These are phyloP conservation scores for pig (Sus scrofa) DNA, from an alignment of 2,113 vertebrate genomes.

Conservation along the genomic window DNA sequence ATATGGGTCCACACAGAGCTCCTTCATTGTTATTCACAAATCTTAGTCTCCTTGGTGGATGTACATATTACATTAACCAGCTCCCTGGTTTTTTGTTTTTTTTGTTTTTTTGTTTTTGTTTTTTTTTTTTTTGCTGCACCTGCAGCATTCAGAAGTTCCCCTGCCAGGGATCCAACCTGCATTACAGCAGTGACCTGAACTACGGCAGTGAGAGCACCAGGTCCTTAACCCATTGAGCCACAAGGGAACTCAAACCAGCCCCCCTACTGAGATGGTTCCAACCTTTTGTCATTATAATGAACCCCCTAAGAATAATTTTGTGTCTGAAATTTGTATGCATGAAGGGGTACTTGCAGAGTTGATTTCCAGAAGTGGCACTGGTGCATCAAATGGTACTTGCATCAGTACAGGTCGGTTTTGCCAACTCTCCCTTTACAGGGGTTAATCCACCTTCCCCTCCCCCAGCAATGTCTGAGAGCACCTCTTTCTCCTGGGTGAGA, in stretches of 20 bases:
- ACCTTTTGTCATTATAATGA: not conserved
- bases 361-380: not conserved
- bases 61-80: not conserved
- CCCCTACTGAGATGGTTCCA: not conserved
- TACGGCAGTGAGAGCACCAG: no score
- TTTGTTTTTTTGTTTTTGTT: no score
- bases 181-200: no score
- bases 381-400: not conserved
- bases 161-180: no score
- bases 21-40: not conserved
- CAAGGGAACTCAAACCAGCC: no score
- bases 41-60: no score
- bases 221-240: no score
- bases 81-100: no score
- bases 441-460: not conserved
- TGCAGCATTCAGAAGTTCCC: no score
- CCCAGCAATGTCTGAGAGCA: not conserved
- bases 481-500: not conserved
- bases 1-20: not conserved
- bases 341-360: not conserved
- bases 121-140: no score
- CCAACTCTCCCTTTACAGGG: not conserved
- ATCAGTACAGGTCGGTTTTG: not conserved
- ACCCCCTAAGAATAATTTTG: not conserved
- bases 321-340: not conserved